Evolutionary conservation across 2,113 vertebrate genomes (phyloP).

Genomic region (Xenopus laevis): DNA sequence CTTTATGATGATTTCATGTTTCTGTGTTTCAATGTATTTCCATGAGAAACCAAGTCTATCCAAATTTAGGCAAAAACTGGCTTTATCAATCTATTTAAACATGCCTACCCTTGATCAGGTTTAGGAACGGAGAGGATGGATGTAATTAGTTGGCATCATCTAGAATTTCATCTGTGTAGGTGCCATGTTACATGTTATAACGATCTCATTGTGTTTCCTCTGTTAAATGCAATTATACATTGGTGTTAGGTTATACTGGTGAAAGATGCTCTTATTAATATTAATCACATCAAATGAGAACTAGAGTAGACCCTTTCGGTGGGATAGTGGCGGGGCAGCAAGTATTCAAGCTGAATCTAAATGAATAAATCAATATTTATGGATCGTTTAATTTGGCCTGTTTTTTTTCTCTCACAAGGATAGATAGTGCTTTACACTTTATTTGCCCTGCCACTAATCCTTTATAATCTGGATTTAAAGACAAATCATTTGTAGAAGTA

Average conservation of each 20-base stretch:
- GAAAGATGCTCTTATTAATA: constrained; percentile 32
- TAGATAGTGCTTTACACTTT: background rate
- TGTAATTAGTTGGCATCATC: constrained; percentile 16
- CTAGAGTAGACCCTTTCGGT: background rate
- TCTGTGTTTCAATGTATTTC: too few species aligned
- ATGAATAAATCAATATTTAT: too few species aligned
- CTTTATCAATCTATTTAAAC: too few species aligned
- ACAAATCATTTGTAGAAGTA: too few species aligned
- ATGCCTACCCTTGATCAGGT: constrained; percentile 16
- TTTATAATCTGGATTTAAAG: too few species aligned
- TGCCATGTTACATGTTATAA: constrained; percentile 31
- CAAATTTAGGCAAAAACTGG: too few species aligned
- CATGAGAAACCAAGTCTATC: too few species aligned
- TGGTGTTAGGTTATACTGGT: constrained; percentile 27
- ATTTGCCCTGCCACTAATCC: background rate
- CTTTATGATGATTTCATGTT: too few species aligned
- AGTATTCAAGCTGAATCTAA: too few species aligned
- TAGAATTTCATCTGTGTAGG: constrained; percentile 24
- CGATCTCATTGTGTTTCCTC: constrained; percentile 21
- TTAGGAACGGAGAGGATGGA: background rate
- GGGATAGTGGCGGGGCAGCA: too few species aligned
- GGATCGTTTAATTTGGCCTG: too few species aligned
- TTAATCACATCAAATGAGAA: background rate
- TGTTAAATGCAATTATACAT: constrained; percentile 15
- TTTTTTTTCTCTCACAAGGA: too few species aligned